Evolutionary conservation across 2,797 vertebrate species (phyloP).

Genomic region (Helarctos malayanus): DNA sequence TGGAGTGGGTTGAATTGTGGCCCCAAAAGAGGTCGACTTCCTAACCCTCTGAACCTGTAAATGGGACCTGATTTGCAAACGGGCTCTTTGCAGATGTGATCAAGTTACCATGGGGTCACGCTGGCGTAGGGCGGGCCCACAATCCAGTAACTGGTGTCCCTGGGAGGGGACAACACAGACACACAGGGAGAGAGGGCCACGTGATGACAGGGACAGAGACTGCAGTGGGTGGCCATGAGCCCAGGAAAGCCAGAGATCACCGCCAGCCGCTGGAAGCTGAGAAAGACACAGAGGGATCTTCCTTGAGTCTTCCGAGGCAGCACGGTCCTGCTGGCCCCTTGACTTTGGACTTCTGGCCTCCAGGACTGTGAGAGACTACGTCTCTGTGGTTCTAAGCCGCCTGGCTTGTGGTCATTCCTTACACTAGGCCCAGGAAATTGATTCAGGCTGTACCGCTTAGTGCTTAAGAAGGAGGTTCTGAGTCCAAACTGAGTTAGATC

Average conservation of each 20-base stretch:
- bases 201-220: not conserved
- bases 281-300: not conserved
- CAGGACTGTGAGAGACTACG: not conserved
- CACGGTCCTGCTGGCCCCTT: too few relatives aligned
- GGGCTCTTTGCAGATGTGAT: not conserved
- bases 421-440: not conserved
- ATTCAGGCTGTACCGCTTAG: not conserved
- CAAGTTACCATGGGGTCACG: not conserved
- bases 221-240: not conserved
- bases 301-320: not conserved
- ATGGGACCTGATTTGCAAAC: not conserved
- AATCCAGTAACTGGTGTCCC: not conserved
- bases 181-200: not conserved
- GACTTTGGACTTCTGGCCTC: not conserved
- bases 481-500: not conserved
- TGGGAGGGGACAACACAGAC: not conserved
- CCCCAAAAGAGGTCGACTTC: not conserved
- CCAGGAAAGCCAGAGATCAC: not conserved
- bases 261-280: too few relatives aligned
- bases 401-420: not conserved
- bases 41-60: not conserved
- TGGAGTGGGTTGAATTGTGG: not conserved
- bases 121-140: not conserved
- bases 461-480: too few relatives aligned
- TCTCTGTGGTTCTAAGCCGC: not conserved